These are phyloP conservation scores for Steinernema khuongi DNA, from an alignment of 1,140 invertebrate species.

Conservation along the genomic window DNA sequence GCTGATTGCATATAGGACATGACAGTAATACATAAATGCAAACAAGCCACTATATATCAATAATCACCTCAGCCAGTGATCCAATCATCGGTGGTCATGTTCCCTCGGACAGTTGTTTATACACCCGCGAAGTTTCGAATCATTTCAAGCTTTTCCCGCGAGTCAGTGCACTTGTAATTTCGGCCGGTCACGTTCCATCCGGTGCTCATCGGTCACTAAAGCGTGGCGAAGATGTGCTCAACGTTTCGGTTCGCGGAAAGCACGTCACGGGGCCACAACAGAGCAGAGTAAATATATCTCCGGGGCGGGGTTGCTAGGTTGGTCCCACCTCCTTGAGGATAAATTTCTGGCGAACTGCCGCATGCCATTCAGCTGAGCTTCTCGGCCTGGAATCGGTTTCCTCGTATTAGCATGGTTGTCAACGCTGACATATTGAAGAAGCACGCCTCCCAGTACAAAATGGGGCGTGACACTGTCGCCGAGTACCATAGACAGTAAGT, in stretches of 20 bases:
- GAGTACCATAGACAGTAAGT: conserved; percentile 52
- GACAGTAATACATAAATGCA: too few relatives aligned
- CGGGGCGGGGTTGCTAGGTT: background rate
- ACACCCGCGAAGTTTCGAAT: too few relatives aligned
- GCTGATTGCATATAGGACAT: too few relatives aligned
- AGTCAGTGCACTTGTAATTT: background rate
- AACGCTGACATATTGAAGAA: conserved; percentile 26
- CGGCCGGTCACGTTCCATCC: background rate
- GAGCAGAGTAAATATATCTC: conserved; percentile 15
- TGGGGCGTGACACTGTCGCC: conserved; percentile 43
- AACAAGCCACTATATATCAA: too few relatives aligned
- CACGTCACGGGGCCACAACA: background rate
- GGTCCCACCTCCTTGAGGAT: background rate
- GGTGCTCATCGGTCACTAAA: background rate
- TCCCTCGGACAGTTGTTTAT: too few relatives aligned
- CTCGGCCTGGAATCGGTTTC: background rate
- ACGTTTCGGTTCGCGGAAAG: background rate
- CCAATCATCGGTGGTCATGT: too few relatives aligned
- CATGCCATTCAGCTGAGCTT: background rate
- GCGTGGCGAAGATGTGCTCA: background rate
- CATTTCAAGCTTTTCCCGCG: too few relatives aligned
- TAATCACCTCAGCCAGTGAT: too few relatives aligned
- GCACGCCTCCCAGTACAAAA: conserved; percentile 43
- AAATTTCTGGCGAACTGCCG: background rate
- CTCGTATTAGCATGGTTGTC: conserved; percentile 13